phyloP scores from a whole-genome alignment of 2,888 invertebrate species.

The Drosophila austrosaltans region DNA sequence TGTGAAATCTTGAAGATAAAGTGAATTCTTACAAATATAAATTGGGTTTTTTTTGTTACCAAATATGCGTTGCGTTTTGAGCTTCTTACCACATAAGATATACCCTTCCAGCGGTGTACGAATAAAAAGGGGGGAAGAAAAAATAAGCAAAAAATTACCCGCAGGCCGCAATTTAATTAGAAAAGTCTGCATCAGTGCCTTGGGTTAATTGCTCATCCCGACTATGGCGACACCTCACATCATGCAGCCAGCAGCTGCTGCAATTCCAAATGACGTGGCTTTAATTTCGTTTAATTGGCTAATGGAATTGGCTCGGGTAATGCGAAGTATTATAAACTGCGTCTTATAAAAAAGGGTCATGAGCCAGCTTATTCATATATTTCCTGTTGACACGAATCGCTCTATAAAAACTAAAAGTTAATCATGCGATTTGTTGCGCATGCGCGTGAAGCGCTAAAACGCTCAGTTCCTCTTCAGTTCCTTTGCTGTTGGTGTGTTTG shows the following conservation, averaged over 20 bases:
- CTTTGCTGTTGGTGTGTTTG: not conserved
- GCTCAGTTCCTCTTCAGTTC: slow-evolving; percentile 13
- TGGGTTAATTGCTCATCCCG: slow-evolving; percentile 48
- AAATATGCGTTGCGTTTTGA: too few relatives aligned
- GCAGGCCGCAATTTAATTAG: slow-evolving; percentile 57
- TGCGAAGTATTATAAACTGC: slow-evolving; percentile 26
- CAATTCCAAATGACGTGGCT: slow-evolving; percentile 38
- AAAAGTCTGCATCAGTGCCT: slow-evolving; percentile 40
- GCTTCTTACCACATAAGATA: too few relatives aligned
- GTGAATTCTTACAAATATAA: too few relatives aligned
- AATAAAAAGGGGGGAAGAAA: not conserved
- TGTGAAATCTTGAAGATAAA: too few relatives aligned
- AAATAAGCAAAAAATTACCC: slow-evolving; percentile 17
- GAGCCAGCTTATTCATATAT: slow-evolving; percentile 58
- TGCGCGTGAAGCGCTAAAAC: slow-evolving; percentile 69
- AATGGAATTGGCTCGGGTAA: slow-evolving; percentile 34
- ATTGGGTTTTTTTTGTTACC: too few relatives aligned
- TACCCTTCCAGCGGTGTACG: not conserved
- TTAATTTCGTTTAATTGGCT: slow-evolving; percentile 54
- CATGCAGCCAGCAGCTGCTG: slow-evolving; percentile 13
- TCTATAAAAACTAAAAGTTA: slow-evolving; percentile 61
- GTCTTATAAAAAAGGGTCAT: slow-evolving; percentile 32
- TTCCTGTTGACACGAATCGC: slow-evolving; percentile 61
- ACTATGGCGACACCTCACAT: slow-evolving; percentile 57
- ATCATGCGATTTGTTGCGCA: slow-evolving; percentile 81